Conservation (phyloP, 2,888 invertebrate genomes). For the Clistopyga incitator region DNA sequence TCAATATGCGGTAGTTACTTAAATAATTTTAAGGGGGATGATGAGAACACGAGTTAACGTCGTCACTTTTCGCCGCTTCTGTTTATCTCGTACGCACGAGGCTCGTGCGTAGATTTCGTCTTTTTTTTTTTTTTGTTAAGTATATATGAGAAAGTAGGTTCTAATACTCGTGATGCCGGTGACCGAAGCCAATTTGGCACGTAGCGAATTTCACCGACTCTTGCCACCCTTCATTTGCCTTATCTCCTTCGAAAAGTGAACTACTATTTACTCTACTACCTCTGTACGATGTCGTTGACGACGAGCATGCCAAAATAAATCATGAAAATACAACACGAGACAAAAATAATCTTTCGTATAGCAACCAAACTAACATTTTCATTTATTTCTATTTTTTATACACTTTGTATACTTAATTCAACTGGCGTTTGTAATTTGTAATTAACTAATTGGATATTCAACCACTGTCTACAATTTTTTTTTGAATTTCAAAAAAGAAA, state of each 20-base stretch:
- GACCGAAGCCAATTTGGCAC: conserved; percentile 59
- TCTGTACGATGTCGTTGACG: conserved; percentile 15
- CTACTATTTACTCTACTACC: conserved; percentile 2
- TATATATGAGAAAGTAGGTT: conserved; percentile 9
- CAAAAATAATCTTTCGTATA: background rate
- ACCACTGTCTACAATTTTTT: too few species aligned
- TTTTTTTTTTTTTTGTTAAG: conserved; percentile 24
- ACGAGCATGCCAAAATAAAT: conserved; percentile 26
- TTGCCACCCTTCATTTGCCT: conserved; percentile 4
- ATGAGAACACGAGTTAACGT: conserved; percentile 17
- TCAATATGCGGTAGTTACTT: too few species aligned
- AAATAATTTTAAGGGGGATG: background rate
- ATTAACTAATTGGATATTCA: too few species aligned
- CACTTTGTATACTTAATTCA: too few species aligned
- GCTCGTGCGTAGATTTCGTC: conserved; percentile 32
- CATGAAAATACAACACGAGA: background rate
- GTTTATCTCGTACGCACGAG: conserved; percentile 26
- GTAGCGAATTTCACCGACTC: conserved; percentile 16
- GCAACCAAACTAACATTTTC: background rate
- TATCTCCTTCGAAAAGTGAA: conserved; percentile 11
- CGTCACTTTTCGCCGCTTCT: conserved; percentile 9
- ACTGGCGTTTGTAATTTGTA: too few species aligned
- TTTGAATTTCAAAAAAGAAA: too few species aligned
- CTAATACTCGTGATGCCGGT: conserved; percentile 50
- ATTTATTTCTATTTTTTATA: too few species aligned